These are phyloP conservation scores for Atrichornis clamosus DNA, from an alignment of 2,113 vertebrate genomes.

Conservation along the genomic window DNA sequence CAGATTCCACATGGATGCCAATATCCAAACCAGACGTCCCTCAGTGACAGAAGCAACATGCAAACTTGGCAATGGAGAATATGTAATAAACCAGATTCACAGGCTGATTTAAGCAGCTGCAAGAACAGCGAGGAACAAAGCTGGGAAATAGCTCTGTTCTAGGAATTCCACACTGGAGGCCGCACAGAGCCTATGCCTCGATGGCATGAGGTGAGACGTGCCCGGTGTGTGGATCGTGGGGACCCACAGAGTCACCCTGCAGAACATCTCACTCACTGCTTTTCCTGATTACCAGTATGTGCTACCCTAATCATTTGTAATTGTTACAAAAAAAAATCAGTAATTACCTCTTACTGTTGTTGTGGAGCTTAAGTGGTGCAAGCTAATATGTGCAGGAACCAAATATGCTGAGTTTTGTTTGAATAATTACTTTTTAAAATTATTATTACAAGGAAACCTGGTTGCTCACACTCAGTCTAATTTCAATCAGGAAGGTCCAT, in stretches of 20 bases:
- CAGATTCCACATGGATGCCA: background rate
- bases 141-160: background rate
- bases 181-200: accelerated
- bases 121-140: background rate
- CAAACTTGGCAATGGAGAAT: background rate
- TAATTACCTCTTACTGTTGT: background rate
- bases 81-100: background rate
- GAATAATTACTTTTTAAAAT: background rate
- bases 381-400: background rate
- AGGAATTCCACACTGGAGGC: background rate
- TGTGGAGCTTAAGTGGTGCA: background rate
- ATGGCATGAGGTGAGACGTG: background rate
- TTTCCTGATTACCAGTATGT: background rate
- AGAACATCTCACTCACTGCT: background rate
- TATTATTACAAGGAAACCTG: background rate
- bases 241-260: background rate
- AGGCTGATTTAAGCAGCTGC: background rate
- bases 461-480: background rate
- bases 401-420: background rate
- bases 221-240: accelerated
- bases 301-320: background rate
- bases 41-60: background rate
- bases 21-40: background rate
- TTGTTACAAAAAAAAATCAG: background rate
- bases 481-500: background rate